Percentiles rank a stretch among this genome's conserved stretches.
Evolutionary conservation across 2,797 vertebrate genomes (phyloP).

Genomic region (Borostomias antarcticus): DNA sequence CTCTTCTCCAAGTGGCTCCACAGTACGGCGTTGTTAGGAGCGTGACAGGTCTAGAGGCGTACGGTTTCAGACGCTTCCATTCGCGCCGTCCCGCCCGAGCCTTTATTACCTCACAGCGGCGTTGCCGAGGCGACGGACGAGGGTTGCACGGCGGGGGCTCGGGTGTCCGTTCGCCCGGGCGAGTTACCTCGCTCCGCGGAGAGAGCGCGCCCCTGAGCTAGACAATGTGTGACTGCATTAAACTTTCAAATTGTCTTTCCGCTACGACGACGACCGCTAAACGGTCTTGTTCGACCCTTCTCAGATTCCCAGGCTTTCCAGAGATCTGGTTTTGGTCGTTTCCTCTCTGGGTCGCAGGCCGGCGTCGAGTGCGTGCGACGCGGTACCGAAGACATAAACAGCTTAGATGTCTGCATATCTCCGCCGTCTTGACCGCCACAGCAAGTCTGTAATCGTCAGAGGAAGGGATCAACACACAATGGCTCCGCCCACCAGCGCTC

Average conservation of each 20-base stretch:
- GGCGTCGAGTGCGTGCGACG: no score
- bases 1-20: no score
- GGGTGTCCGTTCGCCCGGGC: conserved; percentile 67
- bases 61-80: not conserved
- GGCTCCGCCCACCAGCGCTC: not conserved
- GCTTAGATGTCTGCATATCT: no score
- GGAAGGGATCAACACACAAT: no score
- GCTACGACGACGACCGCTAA: conserved; percentile 9
- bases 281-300: conserved; percentile 33
- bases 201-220: conserved; percentile 33
- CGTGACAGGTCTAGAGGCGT: no score
- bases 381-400: no score
- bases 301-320: conserved; percentile 18
- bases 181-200: conserved; percentile 54
- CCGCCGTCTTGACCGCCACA: no score
- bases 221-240: conserved; percentile 54
- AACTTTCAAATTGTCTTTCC: conserved; percentile 56
- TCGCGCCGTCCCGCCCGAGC: conserved; percentile 4
- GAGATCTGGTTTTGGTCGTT: no score
- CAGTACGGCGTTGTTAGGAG: no score
- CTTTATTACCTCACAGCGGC: conserved; percentile 30
- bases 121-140: conserved; percentile 55
- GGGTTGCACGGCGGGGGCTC: not conserved
- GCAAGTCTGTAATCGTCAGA: no score
- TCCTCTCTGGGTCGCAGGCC: no score